Evolutionary conservation across 1,140 invertebrate species (phyloP).

Genomic region (Drosophila sp.): DNA sequence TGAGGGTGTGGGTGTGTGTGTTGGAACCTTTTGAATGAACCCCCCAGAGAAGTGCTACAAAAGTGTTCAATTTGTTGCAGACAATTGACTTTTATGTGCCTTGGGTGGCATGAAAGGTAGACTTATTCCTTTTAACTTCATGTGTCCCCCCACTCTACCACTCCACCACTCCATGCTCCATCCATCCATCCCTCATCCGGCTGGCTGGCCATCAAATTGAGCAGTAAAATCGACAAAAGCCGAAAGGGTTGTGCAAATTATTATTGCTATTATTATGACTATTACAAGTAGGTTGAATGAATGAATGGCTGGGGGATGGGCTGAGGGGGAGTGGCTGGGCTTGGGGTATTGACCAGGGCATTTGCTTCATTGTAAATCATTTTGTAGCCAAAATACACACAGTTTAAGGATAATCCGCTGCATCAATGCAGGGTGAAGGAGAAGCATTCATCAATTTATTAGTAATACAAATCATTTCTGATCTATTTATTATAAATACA

Average conservation of each 20-base stretch:
- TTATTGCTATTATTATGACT: constrained; percentile 73
- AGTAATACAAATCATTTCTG: constrained; percentile 68
- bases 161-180: too few species aligned
- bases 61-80: constrained; percentile 64
- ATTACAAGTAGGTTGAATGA: constrained; percentile 54
- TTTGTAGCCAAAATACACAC: not conserved
- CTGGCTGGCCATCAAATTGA: constrained; percentile 64
- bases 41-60: constrained; percentile 30
- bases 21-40: constrained; percentile 26
- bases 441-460: constrained; percentile 61
- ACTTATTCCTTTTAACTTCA: not conserved
- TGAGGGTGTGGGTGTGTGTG: constrained; percentile 21
- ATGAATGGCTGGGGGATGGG: constrained; percentile 49
- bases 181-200: constrained; percentile 11
- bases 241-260: constrained; percentile 76
- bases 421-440: not conserved
- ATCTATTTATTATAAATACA: constrained; percentile 3
- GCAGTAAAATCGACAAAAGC: constrained; percentile 65
- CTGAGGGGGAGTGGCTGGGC: not conserved
- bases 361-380: constrained; percentile 22
- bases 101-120: constrained; percentile 3
- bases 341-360: constrained; percentile 19
- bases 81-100: constrained; percentile 66
- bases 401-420: not conserved
- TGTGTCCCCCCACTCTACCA: not conserved